A percentile compares a stretch with the other conserved stretches of the same genome.
phyloP scores from a whole-genome alignment of 2,797 vertebrate species.

The Melanotaenia pygmaea region DNA sequence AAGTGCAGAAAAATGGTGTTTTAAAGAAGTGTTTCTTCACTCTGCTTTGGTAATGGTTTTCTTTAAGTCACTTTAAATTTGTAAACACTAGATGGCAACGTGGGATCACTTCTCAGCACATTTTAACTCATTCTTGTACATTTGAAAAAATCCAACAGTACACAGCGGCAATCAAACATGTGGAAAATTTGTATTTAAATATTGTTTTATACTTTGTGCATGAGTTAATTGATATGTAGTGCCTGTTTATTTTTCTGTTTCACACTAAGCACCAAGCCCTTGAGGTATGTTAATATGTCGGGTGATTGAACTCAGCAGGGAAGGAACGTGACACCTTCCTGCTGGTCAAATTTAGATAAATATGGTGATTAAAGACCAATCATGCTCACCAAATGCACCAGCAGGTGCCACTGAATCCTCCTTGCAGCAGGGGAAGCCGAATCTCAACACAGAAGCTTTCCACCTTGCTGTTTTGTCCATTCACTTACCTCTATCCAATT shows the following conservation, averaged over 20 bases:
- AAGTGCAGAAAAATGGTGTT: no score
- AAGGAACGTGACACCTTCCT: slow-evolving; percentile 2
- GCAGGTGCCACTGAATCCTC: slow-evolving; percentile 56
- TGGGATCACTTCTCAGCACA: slow-evolving; percentile 11
- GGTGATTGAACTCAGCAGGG: slow-evolving; percentile 19
- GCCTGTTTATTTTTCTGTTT: slow-evolving; percentile 6
- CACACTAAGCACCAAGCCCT: neutral
- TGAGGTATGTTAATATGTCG: slow-evolving; percentile 10
- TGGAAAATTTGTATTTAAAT: neutral
- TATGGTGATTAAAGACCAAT: neutral
- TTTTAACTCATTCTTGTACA: neutral
- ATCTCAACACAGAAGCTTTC: slow-evolving; percentile 10
- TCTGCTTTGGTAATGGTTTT: neutral
- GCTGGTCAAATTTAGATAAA: slow-evolving; percentile 22
- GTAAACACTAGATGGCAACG: slow-evolving; percentile 58
- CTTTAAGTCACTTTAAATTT: neutral
- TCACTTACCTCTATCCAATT: neutral
- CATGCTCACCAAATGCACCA: slow-evolving; percentile 27
- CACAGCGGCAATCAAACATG: slow-evolving; percentile 17
- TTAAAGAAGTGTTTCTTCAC: no score
- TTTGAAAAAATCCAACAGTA: neutral
- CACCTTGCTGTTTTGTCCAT: neutral
- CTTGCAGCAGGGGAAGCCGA: neutral
- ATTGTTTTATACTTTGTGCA: neutral
- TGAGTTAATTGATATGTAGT: neutral